Conservation (phyloP, 2,888 invertebrate genomes). For the Venusia cambrica region DNA sequence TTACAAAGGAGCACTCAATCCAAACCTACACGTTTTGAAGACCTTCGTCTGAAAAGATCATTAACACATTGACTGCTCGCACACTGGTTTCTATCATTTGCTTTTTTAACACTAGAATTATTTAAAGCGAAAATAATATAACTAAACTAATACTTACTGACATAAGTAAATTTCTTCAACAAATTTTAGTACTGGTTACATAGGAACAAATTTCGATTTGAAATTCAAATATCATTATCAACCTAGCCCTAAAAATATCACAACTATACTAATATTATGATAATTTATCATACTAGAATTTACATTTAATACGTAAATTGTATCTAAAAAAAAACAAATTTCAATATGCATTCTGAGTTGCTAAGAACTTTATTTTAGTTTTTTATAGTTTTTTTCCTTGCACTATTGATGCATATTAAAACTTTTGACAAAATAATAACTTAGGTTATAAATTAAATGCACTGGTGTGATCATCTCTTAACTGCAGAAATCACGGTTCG, state of each 20-base stretch:
- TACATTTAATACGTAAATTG: constrained; percentile 43
- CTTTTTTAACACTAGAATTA: no score
- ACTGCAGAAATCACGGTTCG: constrained; percentile 19
- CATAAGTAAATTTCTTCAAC: no score
- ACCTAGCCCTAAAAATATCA: constrained; percentile 19
- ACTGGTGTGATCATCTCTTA: constrained; percentile 30
- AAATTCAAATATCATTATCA: constrained; percentile 7
- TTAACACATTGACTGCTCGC: no score
- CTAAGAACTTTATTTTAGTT: no score
- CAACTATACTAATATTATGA: constrained; percentile 36
- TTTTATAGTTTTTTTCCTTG: no score
- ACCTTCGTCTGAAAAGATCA: no score
- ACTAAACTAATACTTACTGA: no score
- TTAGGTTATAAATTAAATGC: constrained; percentile 45
- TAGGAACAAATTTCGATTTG: constrained; percentile 18
- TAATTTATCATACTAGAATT: constrained; percentile 63
- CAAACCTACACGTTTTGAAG: no score
- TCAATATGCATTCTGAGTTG: constrained; percentile 25
- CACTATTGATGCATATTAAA: constrained; percentile 11
- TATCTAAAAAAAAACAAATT: constrained; percentile 18
- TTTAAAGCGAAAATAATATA: no score
- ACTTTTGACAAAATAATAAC: constrained; percentile 18
- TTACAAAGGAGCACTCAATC: no score
- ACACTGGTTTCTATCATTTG: no score
- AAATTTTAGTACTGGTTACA: no score